These are phyloP conservation scores for Quiscalus mexicanus DNA, from an alignment of 2,113 vertebrate genomes.

Conservation along the genomic window DNA sequence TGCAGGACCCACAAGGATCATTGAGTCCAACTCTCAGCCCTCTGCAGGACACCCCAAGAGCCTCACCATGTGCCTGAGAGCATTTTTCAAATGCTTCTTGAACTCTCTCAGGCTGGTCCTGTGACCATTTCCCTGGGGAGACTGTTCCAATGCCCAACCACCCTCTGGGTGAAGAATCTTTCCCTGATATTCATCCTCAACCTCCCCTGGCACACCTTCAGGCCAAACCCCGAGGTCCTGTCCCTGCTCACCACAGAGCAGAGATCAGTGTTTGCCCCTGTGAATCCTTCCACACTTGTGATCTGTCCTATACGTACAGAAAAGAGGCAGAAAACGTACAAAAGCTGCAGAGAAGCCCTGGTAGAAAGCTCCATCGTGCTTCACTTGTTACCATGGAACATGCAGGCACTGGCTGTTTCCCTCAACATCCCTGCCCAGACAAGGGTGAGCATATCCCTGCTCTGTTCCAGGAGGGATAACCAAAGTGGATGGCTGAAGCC, in stretches of 20 bases:
- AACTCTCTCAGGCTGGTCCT: neutral
- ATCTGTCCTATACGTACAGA: neutral
- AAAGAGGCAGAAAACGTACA: too few relatives aligned
- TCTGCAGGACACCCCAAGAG: neutral
- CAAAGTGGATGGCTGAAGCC: neutral
- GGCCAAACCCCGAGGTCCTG: neutral
- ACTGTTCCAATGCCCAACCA: neutral
- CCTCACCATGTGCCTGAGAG: neutral
- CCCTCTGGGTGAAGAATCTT: neutral
- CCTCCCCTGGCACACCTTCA: neutral
- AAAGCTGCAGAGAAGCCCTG: neutral
- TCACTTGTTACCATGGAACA: neutral
- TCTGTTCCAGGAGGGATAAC: neutral
- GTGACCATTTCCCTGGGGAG: neutral
- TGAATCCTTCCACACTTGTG: neutral
- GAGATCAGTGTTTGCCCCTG: neutral
- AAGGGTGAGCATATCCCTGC: neutral
- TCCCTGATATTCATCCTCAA: neutral
- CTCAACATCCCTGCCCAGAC: neutral
- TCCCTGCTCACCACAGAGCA: neutral
- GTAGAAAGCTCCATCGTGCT: neutral
- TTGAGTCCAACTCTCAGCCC: neutral
- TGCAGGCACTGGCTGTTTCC: neutral
- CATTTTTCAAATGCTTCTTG: neutral
- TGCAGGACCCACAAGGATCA: neutral